Evolutionary conservation across 2,888 invertebrate genomes (phyloP), one percentile per base, ranked within the genome.

Genomic region (Augochlorella aurata): DNA sequence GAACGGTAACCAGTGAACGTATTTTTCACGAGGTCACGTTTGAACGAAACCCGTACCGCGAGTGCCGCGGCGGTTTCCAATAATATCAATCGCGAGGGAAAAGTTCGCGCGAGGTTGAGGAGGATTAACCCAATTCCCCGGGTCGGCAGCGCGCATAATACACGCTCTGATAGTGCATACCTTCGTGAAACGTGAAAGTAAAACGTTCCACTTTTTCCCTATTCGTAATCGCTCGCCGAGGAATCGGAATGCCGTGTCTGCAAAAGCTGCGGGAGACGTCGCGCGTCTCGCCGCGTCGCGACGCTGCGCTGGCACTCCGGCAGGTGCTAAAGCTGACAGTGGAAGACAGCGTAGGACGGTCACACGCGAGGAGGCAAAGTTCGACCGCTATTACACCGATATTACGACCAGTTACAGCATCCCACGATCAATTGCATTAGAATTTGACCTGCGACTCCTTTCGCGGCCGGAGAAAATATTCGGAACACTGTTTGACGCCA

Each of bases 161-260:
- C 50, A 61, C 75, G 61, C 45, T 70, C 74, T 69, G 74, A 63
- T 73, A 58, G 71, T 71, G 69, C 78, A 79, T 84, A 84, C 81
- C 85, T 79, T 68, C 50, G 71, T 54, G 68, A 70, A 81, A 79
- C 81, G 78, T 79, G 85, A 84, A 85, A 85, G 81, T 76, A 73
- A 81, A 76, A 78, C 71, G 84, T 76, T 84, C 84, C 74, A 76
- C 83, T 83, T 81, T 83, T 83, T 83, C 79, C 58, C 61, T 74
- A 83, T 83, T 83, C 73, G 83, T 67, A 74, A 74, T 49, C 61
- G 70, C 73, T 79, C 24, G 12, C 50, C 58, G 67, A 76, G 61
- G 83, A 65, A 67, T 71, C 74, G 72, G 12, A 69, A 70, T 45
- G 63, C 44, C 44, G 29, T 10, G 29, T 70, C 63, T 0, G 38